Evolutionary conservation across 1,140 invertebrate genomes (phyloP), one percentile per base, ranked within the genome.

Genomic region (Formica selysi): DNA sequence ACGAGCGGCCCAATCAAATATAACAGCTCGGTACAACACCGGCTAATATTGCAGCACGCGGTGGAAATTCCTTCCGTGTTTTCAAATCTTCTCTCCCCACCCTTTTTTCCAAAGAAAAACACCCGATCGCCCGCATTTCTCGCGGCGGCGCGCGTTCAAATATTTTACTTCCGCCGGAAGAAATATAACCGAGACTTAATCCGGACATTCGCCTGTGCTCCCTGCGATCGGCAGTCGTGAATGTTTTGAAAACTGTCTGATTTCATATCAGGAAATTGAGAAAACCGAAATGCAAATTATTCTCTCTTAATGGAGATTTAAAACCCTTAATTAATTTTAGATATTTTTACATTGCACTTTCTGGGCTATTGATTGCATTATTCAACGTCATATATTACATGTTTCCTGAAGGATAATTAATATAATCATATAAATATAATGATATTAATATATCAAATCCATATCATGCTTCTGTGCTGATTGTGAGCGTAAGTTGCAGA

Each of bases 1-100:
- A 91, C 89, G 91, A 93, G 89, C 89, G 81, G 87, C 87, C 90
- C 92, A 92, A 93, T 94, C 92, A 94, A 94, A 93, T 94, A 92
- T 93, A 92, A 92, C 89, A 89, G 90, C 68, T 70, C 65, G 70
- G 79, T 88, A 87, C 91, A 91, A 88, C 81, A 80, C 71, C 26
- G 89, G 85, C 89, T 91, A 89, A 91, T 91, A 90, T 91, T 87
- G 80, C 71, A 64, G 54, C 22, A 44, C 16, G 61, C 74, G 59
- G 10, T 78, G n/a, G 57, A 85, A 74, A 84, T 86, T 90, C 71
- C 85, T 88, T 90, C 79, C 85, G 78, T 88, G 90, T 91, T 91
- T 91, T 86, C 88, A 64, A 86, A 90, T 85, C 80, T 86, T 80
- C 85, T 68, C 41, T 76, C 73, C 64, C 38, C 54, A 19, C 65